These are phyloP conservation scores for Oostethus manadensis DNA, from an alignment of 2,113 vertebrate genomes.

Conservation along the genomic window DNA sequence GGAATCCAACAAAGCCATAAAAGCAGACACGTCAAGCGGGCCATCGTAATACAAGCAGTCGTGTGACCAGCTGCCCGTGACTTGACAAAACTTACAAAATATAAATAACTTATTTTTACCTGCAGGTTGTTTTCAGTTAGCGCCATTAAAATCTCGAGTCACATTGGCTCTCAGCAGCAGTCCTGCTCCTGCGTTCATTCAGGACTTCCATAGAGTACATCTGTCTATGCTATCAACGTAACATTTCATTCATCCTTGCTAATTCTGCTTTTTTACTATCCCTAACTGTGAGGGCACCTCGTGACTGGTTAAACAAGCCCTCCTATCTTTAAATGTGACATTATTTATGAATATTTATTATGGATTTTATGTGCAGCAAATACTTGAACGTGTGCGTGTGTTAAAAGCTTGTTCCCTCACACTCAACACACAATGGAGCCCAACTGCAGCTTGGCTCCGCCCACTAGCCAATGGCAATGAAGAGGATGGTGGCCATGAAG, in stretches of 20 bases:
- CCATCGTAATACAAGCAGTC: too few relatives aligned
- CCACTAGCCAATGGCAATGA: constrained; percentile 1
- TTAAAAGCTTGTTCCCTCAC: constrained; percentile 43
- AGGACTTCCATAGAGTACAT: too few relatives aligned
- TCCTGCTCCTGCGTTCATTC: background rate
- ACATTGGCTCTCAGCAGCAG: too few relatives aligned
- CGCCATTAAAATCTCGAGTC: background rate
- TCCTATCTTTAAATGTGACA: too few relatives aligned
- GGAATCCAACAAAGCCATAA: background rate
- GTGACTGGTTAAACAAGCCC: too few relatives aligned
- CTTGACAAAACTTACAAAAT: background rate
- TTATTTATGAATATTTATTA: constrained; percentile 55
- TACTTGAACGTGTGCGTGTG: constrained; percentile 57
- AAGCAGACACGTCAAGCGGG: too few relatives aligned
- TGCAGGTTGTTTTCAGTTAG: background rate
- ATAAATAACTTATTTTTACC: background rate
- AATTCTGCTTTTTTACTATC: constrained; percentile 35
- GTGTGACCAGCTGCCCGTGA: too few relatives aligned
- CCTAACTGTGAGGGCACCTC: constrained; percentile 9
- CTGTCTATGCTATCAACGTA: too few relatives aligned
- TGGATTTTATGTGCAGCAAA: constrained; percentile 42
- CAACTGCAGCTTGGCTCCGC: constrained; percentile 17
- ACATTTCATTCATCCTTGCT: too few relatives aligned
- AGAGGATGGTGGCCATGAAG: background rate
- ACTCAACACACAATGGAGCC: constrained; percentile 39